Base-by-base conservation (phyloP, 2,797 vertebrate genomes). In the Antennarius maculatus region DNA sequence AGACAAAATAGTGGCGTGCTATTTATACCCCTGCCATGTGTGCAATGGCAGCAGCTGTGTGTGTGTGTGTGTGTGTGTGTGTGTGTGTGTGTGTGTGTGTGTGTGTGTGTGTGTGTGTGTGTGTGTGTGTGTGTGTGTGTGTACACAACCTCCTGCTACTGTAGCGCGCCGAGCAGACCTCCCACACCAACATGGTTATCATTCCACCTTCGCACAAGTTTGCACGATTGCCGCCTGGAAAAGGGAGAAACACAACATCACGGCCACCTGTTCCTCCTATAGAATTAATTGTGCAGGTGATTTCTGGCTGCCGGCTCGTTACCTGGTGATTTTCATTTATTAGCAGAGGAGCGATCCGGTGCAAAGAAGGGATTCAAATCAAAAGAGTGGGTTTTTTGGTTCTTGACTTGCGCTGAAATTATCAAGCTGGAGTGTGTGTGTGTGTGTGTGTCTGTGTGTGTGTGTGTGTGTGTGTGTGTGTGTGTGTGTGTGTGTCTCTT, bases 1-100 rank as follows among this genome's bases (percentile, higher is more conserved):
- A 84, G 74, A 77, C 83, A 79, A 91, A 91, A 91, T 83, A 81
- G 81, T 62, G 71, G 73, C 79, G 42, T 77, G 49, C 79, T 91
- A 88, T 91, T 89, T 88, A 79, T 83, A 84, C 49, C 75, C 54
- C 61, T 60, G 66, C 57, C 48, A 47, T 67, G 78, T 69, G 76
- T 14, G 48, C 68, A 27, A 17, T 72, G 56, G 74, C 74, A 65
- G 74, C 62, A 81, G 77, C 71, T 62, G 72, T 66, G 63, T 71
- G 59, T 63, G 58, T 23, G 23, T 23, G 23, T 23, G 23, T 23
- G 23, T 23, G 23, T 23, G 23, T 23, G 23, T 23, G 23, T 23
- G 23, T 23, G 23, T 23, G 23, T 23, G 23, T 23, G 23, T 23
- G 23, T 23, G 23, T 23, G 23, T 23, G 23, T 23, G 23, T 23